These are phyloP conservation scores for Prinia subflava DNA, from an alignment of 2,113 vertebrate species.

Conservation along the genomic window DNA sequence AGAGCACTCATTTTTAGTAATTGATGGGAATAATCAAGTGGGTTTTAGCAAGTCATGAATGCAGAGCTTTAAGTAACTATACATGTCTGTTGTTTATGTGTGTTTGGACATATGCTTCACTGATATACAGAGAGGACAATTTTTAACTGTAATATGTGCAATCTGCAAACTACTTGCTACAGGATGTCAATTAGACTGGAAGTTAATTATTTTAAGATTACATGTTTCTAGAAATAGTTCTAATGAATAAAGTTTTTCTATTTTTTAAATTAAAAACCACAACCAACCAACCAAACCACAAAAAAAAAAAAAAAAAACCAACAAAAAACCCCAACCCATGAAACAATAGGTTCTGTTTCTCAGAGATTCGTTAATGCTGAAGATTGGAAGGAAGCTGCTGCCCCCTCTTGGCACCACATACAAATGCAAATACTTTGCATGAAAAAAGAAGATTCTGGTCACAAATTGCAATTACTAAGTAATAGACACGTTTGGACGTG, in stretches of 20 bases:
- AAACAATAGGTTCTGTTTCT: neutral
- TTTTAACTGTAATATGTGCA: neutral
- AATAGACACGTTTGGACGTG: neutral
- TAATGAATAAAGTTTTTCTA: neutral
- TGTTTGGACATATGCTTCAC: neutral
- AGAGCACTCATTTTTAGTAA: neutral
- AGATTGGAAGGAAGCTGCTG: constrained; percentile 41
- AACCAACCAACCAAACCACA: neutral
- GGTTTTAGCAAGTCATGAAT: neutral
- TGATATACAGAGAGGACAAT: neutral
- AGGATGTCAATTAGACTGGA: neutral
- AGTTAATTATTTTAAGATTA: neutral
- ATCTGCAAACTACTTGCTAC: neutral
- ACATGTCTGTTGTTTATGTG: neutral
- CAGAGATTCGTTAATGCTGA: accelerated
- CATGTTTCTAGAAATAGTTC: neutral
- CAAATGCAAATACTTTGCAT: neutral
- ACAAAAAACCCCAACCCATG: neutral
- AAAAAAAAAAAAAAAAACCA: neutral
- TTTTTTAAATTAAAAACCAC: neutral
- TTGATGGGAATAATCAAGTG: neutral
- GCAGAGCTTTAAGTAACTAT: neutral
- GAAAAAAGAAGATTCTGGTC: neutral
- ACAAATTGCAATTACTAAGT: neutral
- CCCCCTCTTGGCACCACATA: constrained; percentile 54